Conservation (phyloP, 2,888 invertebrate genomes). For the Zhengitettix transpicula region DNA sequence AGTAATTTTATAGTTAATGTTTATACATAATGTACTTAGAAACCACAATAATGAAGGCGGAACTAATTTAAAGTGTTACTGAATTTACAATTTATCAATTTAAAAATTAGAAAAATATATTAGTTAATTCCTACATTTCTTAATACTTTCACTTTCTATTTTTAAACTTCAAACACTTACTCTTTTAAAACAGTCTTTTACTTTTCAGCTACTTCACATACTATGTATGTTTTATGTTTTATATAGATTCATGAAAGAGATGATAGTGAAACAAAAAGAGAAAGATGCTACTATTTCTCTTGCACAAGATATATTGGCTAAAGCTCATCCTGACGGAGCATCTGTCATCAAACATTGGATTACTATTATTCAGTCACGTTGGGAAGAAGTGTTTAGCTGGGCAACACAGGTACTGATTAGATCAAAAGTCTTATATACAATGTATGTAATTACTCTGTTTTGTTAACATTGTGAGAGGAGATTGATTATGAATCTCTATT, state of each 20-base stretch:
- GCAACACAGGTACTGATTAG: slow-evolving; percentile 34
- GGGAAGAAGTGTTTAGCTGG: slow-evolving; percentile 93
- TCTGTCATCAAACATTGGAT: slow-evolving; percentile 98
- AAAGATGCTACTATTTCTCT: slow-evolving; percentile 74
- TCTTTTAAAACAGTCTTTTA: not conserved
- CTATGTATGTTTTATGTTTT: not conserved
- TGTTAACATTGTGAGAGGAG: no score
- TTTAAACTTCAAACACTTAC: not conserved
- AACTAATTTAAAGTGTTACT: no score
- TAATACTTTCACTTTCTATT: no score
- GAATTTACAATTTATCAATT: no score
- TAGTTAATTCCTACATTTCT: no score
- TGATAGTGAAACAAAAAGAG: slow-evolving; percentile 67
- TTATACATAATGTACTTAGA: no score
- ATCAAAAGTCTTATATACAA: no score
- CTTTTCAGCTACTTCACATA: not conserved
- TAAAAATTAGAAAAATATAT: no score
- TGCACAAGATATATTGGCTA: slow-evolving; percentile 74
- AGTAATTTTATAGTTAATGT: no score
- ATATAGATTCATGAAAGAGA: slow-evolving; percentile 56
- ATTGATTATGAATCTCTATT: no score
- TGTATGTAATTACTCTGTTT: no score
- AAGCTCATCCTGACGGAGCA: slow-evolving; percentile 95
- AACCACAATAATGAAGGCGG: no score
- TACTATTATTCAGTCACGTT: slow-evolving; percentile 86